phyloP scores from a whole-genome alignment of 2,888 invertebrate genomes.

The Stomorhina lunata region DNA sequence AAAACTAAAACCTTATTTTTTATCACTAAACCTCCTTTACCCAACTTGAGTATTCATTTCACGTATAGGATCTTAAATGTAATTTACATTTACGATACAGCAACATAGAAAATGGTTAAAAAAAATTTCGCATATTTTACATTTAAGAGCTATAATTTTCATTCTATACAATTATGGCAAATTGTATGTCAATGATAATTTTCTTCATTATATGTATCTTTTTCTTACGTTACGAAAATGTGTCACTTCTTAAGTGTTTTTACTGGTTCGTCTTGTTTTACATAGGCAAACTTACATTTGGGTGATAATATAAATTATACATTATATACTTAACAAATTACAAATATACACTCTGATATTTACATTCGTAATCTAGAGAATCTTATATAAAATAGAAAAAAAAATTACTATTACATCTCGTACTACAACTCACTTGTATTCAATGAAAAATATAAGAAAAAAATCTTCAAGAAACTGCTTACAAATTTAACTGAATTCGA shows the following conservation, averaged over 20 bases:
- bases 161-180: constrained; percentile 19
- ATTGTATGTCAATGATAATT: constrained; percentile 64
- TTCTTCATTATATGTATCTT: constrained; percentile 33
- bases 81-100: background rate
- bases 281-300: background rate
- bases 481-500: constrained; percentile 23
- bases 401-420: background rate
- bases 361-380: too few relatives aligned
- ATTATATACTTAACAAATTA: background rate
- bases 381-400: background rate
- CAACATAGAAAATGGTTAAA: background rate
- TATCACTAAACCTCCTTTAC: background rate
- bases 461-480: constrained; percentile 1
- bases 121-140: background rate
- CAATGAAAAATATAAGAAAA: too few relatives aligned
- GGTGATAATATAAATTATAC: background rate
- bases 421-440: background rate
- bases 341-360: too few relatives aligned
- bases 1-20: background rate
- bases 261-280: background rate
- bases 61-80: background rate
- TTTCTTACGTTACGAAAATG: constrained; percentile 31
- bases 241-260: constrained; percentile 29
- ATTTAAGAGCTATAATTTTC: constrained; percentile 12
- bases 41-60: background rate